Conservation (phyloP, 1,140 invertebrate genomes). For the Belonocnema kinseyi region DNA sequence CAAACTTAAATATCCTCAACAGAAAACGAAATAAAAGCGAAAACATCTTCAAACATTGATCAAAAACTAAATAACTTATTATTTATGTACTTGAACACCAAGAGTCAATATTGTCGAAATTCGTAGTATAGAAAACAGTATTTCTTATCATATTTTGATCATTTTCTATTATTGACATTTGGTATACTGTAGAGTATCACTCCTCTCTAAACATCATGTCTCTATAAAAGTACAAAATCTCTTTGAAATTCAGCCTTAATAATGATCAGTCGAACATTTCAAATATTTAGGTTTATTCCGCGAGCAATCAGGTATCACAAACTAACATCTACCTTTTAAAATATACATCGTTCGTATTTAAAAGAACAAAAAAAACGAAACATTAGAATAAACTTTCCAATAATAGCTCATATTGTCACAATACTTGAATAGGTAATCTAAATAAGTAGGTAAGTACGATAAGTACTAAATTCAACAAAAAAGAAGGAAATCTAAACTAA, state of each 20-base stretch:
- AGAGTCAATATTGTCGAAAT: not conserved
- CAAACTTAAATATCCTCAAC: too few relatives aligned
- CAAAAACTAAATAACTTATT: not conserved
- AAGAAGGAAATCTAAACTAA: not conserved
- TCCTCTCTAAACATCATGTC: not conserved
- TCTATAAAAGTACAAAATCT: not conserved
- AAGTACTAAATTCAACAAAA: not conserved
- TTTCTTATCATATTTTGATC: not conserved
- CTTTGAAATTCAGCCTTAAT: not conserved
- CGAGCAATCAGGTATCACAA: not conserved
- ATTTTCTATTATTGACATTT: not conserved
- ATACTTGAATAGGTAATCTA: not conserved
- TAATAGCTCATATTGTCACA: not conserved
- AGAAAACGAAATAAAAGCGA: not conserved
- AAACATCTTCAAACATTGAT: not conserved
- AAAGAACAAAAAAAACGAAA: not conserved
- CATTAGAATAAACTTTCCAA: not conserved
- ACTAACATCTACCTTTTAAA: not conserved
- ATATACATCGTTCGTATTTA: not conserved
- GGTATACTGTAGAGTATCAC: too few relatives aligned
- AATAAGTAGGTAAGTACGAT: not conserved
- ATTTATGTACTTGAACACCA: not conserved
- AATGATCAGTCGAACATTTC: not conserved
- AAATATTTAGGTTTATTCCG: not conserved
- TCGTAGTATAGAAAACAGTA: not conserved